Conservation (phyloP, 2,797 vertebrate species). For the Catostomus latipinnis region DNA sequence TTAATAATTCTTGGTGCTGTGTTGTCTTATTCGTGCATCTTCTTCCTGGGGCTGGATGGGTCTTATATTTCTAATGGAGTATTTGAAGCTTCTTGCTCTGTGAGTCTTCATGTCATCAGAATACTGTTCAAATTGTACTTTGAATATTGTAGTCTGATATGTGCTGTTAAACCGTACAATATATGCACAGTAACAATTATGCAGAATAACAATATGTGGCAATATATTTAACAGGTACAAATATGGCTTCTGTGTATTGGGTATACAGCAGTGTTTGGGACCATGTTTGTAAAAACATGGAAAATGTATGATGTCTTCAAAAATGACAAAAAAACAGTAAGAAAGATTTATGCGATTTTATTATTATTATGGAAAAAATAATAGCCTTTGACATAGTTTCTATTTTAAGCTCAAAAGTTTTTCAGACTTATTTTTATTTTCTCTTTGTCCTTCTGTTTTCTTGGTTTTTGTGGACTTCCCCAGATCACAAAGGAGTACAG, state of each 20-base stretch:
- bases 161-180: no score
- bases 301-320: constrained; percentile 82
- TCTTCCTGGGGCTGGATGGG: constrained; percentile 88
- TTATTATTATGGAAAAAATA: neutral
- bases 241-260: constrained; percentile 90
- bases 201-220: neutral
- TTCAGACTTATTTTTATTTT: neutral
- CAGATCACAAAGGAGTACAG: constrained; percentile 84
- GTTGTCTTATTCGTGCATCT: constrained; percentile 88
- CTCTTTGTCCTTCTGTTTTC: neutral
- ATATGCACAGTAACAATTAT: no score
- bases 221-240: constrained; percentile 75
- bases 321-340: constrained; percentile 82
- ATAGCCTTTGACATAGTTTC: neutral
- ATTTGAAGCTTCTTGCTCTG: constrained; percentile 87
- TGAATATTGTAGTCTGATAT: neutral
- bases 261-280: constrained; percentile 84
- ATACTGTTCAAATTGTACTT: neutral
- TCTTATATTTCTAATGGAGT: constrained; percentile 81
- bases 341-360: neutral
- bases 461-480: neutral
- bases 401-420: neutral
- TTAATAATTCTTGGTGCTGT: constrained; percentile 90
- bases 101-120: constrained; percentile 75
- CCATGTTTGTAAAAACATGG: constrained; percentile 87